A percentile compares a stretch with the other conserved stretches of the same genome.
These are phyloP conservation scores for Hydractinia symbiolongicarpus DNA, from an alignment of 30 jellyfish, hydroid and myxozoan species.

Conservation along the genomic window DNA sequence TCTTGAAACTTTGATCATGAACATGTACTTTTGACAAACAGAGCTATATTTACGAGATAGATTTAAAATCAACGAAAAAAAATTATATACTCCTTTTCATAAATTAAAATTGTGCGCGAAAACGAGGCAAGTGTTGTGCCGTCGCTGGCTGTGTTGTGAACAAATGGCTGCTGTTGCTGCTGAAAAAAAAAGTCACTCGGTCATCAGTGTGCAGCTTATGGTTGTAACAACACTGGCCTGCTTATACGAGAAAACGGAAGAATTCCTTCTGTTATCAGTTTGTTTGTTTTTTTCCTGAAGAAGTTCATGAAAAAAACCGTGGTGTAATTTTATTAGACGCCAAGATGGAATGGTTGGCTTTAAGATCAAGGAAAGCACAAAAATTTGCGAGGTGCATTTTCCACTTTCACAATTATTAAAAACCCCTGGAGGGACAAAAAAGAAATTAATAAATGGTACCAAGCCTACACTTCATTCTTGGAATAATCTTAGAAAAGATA, in stretches of 20 bases:
- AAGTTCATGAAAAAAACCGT: neutral
- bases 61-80: no score
- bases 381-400: neutral
- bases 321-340: neutral
- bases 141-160: no score
- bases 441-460: neutral
- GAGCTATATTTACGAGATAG: no score
- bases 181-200: no score
- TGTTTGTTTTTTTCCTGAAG: neutral
- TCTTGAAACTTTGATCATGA: no score
- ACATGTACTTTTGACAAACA: no score
- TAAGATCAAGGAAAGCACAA: neutral
- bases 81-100: no score
- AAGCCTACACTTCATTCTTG: neutral
- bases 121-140: no score
- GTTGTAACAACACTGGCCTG: neutral
- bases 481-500: neutral
- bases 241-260: neutral
- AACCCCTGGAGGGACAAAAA: neutral
- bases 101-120: no score
- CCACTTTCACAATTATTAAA: neutral
- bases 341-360: slow-evolving; percentile 1
- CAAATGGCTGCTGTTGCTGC: no score
- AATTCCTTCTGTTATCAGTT: neutral
- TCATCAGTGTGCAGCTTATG: neutral